A percentile compares a stretch with the other conserved stretches of the same genome.
phyloP scores from a whole-genome alignment of 2,113 vertebrate species.

The Castor canadensis region DNA sequence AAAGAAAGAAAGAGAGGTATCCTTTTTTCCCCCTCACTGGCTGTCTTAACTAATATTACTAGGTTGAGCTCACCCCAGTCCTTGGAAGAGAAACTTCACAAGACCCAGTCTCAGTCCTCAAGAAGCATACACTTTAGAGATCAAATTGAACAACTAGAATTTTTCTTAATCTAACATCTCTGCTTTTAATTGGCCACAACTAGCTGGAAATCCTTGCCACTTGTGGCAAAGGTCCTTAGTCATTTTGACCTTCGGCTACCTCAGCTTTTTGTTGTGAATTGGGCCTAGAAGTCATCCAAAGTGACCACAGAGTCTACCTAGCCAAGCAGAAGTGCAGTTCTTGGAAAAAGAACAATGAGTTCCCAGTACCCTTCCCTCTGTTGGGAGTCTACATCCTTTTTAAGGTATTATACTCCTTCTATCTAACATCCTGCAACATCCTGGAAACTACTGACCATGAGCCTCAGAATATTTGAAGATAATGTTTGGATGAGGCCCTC shows the following conservation, averaged over 20 bases:
- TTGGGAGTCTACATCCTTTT: background rate
- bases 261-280: background rate
- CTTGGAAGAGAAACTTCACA: background rate
- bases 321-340: background rate
- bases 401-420: background rate
- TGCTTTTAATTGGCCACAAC: background rate
- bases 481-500: background rate
- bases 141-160: background rate
- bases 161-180: background rate
- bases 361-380: background rate
- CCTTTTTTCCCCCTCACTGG: background rate
- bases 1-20: background rate
- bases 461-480: background rate
- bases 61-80: background rate
- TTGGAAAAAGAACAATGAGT: background rate
- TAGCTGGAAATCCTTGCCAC: background rate
- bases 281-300: background rate
- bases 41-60: background rate
- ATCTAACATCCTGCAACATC: background rate
- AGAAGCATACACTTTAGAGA: background rate
- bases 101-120: background rate
- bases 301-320: background rate
- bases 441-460: background rate
- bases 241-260: background rate
- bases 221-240: background rate